Base-by-base conservation (phyloP, 2,797 vertebrate genomes). In the Pogoniulus pusillus region DNA sequence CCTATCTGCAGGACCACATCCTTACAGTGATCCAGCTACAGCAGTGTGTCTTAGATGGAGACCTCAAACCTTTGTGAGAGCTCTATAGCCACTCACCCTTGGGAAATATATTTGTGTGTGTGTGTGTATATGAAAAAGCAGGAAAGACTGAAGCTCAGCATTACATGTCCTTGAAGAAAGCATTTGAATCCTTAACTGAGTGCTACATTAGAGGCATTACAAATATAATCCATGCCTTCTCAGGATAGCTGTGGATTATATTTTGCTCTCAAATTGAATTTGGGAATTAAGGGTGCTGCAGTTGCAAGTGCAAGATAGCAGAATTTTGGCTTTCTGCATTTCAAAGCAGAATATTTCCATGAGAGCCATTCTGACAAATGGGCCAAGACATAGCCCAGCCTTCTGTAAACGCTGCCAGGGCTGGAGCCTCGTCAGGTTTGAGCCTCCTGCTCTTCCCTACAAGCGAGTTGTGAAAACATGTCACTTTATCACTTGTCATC, bases 401-500 rank as follows among this genome's bases (percentile, higher is more conserved):
- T 94, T 69, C 34, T 70, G 0, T 55, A 70, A 93, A 59, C 34
- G 59, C 72, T 94, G 77, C 63, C 0, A 9, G 7, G 39, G 77
- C 82, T 83, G 2, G 2, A 79, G 82, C 39, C 81, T 92, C 87
- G 82, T 93, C 90, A 95, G 78, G 59, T 73, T 83, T 87, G 81
- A 82, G 91, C 65, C 65, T 94, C 78, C 88, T 66, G 78, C 92
- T 93, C 87, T 66, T 91, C 72, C 49, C 74, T 87, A 45, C 85
- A 93, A 92, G 94, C 92, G 76, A 90, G 82, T 32, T 3, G 9
- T 79, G 85, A 57, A 88, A 91, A 86, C 75, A 76, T 72, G 64
- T 92, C 90, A 87, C 72, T 88, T 88, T n/a, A 70, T 82, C 72
- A 27, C 85, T 95, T 91, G 82, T 90, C 87, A 85, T 85, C 88